Conservation (phyloP, 2,797 vertebrate genomes). For the Lacerta agilis region DNA sequence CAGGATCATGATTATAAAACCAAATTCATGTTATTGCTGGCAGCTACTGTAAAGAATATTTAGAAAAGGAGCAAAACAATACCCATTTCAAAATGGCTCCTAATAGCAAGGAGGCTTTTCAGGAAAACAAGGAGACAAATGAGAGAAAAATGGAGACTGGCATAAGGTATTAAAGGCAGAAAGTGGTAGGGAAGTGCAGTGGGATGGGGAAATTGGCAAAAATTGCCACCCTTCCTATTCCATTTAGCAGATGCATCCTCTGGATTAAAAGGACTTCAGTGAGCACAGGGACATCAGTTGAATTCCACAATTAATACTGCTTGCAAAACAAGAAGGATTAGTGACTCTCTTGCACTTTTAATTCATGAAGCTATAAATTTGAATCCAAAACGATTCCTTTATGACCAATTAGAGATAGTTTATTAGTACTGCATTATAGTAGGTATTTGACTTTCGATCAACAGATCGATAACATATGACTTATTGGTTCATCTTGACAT, state of each 20-base stretch:
- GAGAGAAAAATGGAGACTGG: too few species aligned
- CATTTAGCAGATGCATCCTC: neutral
- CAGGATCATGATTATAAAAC: neutral
- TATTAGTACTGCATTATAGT: neutral
- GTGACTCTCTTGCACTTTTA: neutral
- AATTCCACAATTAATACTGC: neutral
- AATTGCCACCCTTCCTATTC: neutral
- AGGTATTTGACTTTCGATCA: neutral
- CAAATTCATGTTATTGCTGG: neutral
- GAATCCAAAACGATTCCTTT: neutral
- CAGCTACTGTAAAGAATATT: neutral
- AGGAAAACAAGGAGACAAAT: neutral
- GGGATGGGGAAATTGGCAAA: neutral
- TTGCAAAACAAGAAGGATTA: neutral
- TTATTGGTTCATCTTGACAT: conserved; percentile 26
- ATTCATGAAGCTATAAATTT: neutral
- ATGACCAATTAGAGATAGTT: neutral
- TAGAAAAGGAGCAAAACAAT: neutral
- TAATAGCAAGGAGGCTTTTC: neutral
- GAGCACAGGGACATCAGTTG: neutral
- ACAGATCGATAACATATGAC: neutral
- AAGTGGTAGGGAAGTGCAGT: neutral
- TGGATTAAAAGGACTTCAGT: neutral
- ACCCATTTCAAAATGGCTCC: neutral
- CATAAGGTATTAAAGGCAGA: neutral